Base-by-base conservation (phyloP, 2,797 vertebrate species). In the Prunella strophiata region DNA sequence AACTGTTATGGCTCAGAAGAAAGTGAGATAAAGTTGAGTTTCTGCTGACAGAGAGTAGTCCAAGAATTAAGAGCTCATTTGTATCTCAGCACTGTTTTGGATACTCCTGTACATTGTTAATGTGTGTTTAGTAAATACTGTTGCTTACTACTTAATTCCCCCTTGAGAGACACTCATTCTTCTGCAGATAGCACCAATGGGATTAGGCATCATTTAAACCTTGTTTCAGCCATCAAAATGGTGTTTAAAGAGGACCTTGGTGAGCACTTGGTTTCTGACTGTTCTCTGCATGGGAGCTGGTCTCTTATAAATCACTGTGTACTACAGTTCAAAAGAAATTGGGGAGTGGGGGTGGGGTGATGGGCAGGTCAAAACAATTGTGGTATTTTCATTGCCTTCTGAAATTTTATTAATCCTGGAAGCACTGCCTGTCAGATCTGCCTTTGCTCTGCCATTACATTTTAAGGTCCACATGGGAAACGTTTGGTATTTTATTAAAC, bases 401-500 rank as follows among this genome's bases (percentile, higher is more conserved):
- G 70, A 86, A 86, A 73, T 81, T 84, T 75, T 79, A 58, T 18
- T 73, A 59, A 15, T 51, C 9, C 22, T 85, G 54, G 23, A 83
- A 84, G 34, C 70, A 32, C 51, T 58, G 57, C 34, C 68, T 83
- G 72, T 74, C 61, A 72, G 58, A 54, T 87, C 85, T 85, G 43
- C 47, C 8, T 0, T 80, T 88, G 65, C 58, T 89, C 57, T 87
- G 65, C 75, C 75, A 13, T 82, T 54, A 22, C 9, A 8, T 92
- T 83, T 88, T 77, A 75, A 78, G 43, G 54, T 91, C 45, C 34
- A 18, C 5, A 4, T 80, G 85, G 65, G 89, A 86, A 85, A 54
- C 74, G 12, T 57, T 5, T 57, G 50, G 25, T 58, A 63, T 87
- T 94, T 94, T 92, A 83, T 63, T 90, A 54, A 61, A 84, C 40